Evolutionary conservation across 1,140 invertebrate genomes (phyloP), one percentile per base, ranked within the genome.

Genomic region (Apis laboriosa): DNA sequence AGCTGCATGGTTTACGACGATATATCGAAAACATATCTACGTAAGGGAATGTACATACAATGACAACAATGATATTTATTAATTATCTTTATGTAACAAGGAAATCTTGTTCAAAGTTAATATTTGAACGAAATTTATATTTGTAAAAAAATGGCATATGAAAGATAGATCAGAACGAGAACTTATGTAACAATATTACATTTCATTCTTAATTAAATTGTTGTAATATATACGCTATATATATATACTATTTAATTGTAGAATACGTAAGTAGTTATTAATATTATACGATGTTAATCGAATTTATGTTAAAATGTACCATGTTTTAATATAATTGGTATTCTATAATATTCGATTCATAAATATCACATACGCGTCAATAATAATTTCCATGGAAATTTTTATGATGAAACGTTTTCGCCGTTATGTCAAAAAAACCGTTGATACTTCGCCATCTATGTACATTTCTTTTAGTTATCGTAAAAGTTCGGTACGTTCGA

Each of bases 371-470:
- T 53, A 71, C 11, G 17, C 17, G 17, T 24, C 12, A 4, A 24
- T 72, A 43, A 43, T 43, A 43, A 43, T 43, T 43, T 43, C 7
- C 19, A 34, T 73, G 24, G 19, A 24, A 61, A 61, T 61, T 43
- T 19, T 49, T 24, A 43, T 12, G 71, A n/a, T 8, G 5, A 9
- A 34, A 34, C 9, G 9, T 19, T 74, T 74, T 58, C 28, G 56
- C 55, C 19, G 34, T 21, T 21, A 12, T 21, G 21, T 56, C 11
- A 17, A 28, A 34, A 28, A 79, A 11, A 1, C 7, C 8, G 9
- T 58, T 0, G 9, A 7, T 19, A 64, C 60, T 63, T 43, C 51
- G 78, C 78, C 70, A 51, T 80, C 68, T 64, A 49, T 80, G 70
- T 63, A 43, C 34, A 43, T 43, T 43, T 17, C n/a, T 24, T 0